Base-by-base conservation (phyloP, 2,797 vertebrate genomes). In the Acipenser transmontanus region DNA sequence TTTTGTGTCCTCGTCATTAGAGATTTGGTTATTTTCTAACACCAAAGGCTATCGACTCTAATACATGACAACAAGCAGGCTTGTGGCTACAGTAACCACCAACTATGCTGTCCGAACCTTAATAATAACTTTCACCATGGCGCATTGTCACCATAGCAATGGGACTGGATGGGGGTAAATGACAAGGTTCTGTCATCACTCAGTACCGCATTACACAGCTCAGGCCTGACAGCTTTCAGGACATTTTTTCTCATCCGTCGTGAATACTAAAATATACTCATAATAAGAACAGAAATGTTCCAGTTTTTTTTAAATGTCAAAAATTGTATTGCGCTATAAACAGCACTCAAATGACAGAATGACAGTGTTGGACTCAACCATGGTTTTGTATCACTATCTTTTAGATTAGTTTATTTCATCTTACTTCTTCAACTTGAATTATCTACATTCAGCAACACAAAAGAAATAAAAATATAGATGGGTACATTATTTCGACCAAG, bases 71-170 rank as follows among this genome's bases (percentile, higher is more conserved):
- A 65, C 47, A 63, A 72, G 68, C 70, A 75, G 49, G 66, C 70
- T 70, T 68, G 71, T 1, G 20, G 69, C 63, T 67, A 72, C 49
- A 1, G 63, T 60, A 66, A 13, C 52, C 59, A 47, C 4, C 17
- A 47, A 63, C 62, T 69, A 71, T 62, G 49, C 70, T 60, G 65
- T 63, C 69, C 17, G 47, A 67, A 57, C 61, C 70, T 70, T 72
- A 8, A 60, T 61, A 2, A 70, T 69, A 78, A 78, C 72, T 70
- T 77, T 76, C 69, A 59, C 77, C 11, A 0, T 66, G 0, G 0
- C 61, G 17, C 14, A 59, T 47, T 68, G 78, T 86, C 80, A 75
- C 78, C 78, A 79, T 77, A 78, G 80, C 66, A 69, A 82, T 74
- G 71, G 72, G 71, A 72, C 65, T 65, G 69, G 72, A 76, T 49